phyloP scores from a whole-genome alignment of 2,113 vertebrate genomes.

The Sylvietta virens region DNA sequence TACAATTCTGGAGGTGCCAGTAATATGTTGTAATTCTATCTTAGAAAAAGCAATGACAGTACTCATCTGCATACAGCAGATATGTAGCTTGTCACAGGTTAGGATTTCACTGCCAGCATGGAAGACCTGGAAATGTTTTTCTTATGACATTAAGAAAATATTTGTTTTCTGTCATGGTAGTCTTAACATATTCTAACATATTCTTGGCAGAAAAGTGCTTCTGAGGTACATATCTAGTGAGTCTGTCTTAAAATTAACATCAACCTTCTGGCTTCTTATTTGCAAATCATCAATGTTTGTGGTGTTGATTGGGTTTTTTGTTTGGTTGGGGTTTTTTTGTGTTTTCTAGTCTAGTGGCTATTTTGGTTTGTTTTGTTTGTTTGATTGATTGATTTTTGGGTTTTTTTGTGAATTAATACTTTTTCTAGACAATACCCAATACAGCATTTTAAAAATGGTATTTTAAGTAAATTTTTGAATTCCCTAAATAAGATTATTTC shows the following conservation, averaged over 20 bases:
- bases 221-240: neutral
- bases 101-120: neutral
- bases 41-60: neutral
- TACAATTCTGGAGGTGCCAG: neutral
- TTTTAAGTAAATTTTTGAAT: neutral
- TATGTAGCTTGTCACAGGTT: neutral
- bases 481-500: neutral
- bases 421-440: neutral
- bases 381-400: neutral
- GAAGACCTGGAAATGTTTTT: neutral
- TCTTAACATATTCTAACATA: neutral
- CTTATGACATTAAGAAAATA: neutral
- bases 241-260: neutral
- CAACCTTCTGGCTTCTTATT: neutral
- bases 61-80: neutral
- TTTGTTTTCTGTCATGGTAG: neutral
- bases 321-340: neutral
- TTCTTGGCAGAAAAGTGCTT: neutral
- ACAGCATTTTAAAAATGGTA: neutral
- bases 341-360: neutral
- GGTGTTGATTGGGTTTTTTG: neutral
- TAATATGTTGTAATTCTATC: neutral
- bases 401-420: neutral
- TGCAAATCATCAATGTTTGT: neutral
- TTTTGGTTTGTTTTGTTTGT: neutral